A percentile compares a stretch with the other conserved stretches of the same genome.
Evolutionary conservation across 2,797 vertebrate species (phyloP).

Genomic region (Gymnodraco acuticeps): DNA sequence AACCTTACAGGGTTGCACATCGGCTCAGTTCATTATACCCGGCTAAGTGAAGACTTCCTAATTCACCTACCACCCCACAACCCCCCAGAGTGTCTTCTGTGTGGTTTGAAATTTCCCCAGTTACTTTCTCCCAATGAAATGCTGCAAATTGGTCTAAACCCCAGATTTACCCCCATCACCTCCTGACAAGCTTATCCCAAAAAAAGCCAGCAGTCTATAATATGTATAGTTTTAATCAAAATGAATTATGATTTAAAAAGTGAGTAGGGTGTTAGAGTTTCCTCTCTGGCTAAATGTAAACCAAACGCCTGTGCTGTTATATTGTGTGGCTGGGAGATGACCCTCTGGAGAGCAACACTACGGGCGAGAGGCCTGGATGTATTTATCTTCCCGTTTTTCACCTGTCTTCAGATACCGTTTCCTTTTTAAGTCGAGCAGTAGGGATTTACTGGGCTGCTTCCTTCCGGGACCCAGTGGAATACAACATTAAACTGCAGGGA

Average conservation of each 20-base stretch:
- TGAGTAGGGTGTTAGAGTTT: conserved; percentile 68
- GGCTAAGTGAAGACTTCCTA: conserved; percentile 82
- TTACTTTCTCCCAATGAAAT: conserved; percentile 57
- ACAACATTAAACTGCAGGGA: conserved; percentile 95
- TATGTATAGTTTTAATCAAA: conserved; percentile 62
- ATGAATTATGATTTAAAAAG: conserved; percentile 65
- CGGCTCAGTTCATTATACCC: conserved; percentile 79
- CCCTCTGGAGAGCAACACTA: conserved; percentile 66
- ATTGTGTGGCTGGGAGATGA: conserved; percentile 68
- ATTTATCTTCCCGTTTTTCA: conserved; percentile 88
- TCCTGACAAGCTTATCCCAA: conserved; percentile 51
- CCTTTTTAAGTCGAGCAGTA: conserved; percentile 90
- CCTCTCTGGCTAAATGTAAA: conserved; percentile 80
- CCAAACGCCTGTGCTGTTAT: conserved; percentile 66
- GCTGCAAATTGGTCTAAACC: conserved; percentile 44
- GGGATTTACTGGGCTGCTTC: conserved; percentile 94
- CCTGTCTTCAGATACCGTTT: conserved; percentile 95
- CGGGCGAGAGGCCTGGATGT: conserved; percentile 66
- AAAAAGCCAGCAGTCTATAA: conserved; percentile 56
- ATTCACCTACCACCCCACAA: conserved; percentile 60
- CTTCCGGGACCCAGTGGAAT: conserved; percentile 91
- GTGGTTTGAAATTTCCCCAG: conserved; percentile 56
- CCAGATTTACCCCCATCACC: conserved; percentile 39
- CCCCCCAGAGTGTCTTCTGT: conserved; percentile 54
- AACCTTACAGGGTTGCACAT: conserved; percentile 76